phyloP scores from a whole-genome alignment of 92 coral and sea anemone species.

The Virgularia gustaviana region DNA sequence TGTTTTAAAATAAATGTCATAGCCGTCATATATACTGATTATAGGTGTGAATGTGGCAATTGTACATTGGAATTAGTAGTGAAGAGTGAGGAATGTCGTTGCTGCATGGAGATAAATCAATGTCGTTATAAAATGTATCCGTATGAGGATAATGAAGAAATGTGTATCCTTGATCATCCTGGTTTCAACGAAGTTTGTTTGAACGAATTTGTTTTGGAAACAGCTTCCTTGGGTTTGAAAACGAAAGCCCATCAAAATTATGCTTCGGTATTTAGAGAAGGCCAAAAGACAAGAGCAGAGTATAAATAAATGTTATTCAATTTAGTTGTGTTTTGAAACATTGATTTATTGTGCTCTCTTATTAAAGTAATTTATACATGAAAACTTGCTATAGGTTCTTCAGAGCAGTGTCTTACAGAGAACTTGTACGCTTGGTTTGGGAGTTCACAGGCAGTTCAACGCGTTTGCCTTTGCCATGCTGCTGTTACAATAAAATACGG shows the following conservation, averaged over 20 bases:
- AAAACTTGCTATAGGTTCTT: conserved; percentile 14
- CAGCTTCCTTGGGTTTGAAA: conserved; percentile 12
- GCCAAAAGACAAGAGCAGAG: conserved; percentile 31
- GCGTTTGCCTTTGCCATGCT: conserved; percentile 1
- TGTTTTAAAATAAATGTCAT: background rate
- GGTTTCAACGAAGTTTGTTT: conserved; percentile 16
- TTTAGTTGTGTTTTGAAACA: background rate
- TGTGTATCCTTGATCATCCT: background rate
- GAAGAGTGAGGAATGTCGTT: background rate
- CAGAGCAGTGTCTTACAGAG: conserved; percentile 6
- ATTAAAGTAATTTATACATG: too few species aligned
- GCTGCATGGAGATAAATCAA: conserved; percentile 6
- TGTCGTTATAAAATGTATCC: background rate
- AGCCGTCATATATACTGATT: too few species aligned
- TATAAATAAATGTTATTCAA: background rate
- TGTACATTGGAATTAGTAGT: background rate
- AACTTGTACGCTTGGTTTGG: conserved; percentile 3
- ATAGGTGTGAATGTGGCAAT: conserved; percentile 6
- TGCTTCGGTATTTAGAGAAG: conserved; percentile 25
- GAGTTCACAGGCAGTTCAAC: conserved; percentile 6
- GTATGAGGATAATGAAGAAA: background rate
- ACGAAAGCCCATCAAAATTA: conserved; percentile 10
- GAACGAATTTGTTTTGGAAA: background rate
- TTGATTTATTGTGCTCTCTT: too few species aligned
- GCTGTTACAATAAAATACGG: background rate